Evolutionary conservation across 1,140 invertebrate species (phyloP), one percentile per base, ranked within the genome.

Genomic region (Drosophila murphyi): DNA sequence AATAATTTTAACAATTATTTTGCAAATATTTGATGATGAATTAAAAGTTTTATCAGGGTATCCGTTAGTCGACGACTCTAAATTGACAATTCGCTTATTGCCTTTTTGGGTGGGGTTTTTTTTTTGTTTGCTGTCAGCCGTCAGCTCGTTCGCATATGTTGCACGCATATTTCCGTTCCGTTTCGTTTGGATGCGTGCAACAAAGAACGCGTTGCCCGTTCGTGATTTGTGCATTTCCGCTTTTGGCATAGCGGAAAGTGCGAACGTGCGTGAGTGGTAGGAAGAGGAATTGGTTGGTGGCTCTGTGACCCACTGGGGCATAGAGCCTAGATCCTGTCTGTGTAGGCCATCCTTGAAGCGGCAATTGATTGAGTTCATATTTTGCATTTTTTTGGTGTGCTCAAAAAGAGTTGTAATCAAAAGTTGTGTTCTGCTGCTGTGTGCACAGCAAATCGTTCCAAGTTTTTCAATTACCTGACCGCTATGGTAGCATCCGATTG

Each of bases 391-490:
- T 50, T 61, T 78, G 3, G 32, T 31, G 35, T 20, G 10, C 3
- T 34, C 45, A 57, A 28, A 20, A 5, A 10, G 41, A 28, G 59
- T 70, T 76, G 81, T 71, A 80, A 85, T 78, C 61, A 60, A 85
- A 85, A 85, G 57, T 86, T 80, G 80, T 82, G 39, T 6, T 28
- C 12, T 67, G 5, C 72, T 68, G 67, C 51, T 62, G 73, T 77
- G 77, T 50, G 64, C 64, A 77, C 70, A 72, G 79, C 67, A 31
- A 55, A 82, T 71, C 59, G 62, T 74, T 63, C 51, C 81, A 86
- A 87, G 83, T 87, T 87, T 87, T 87, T 88, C 83, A 87, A 87
- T 87, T 87, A 87, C 79, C 83, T 87, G 83, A 80, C 74, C 82
- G 55, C 45, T 65, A 45, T 4, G 37, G 28, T 62, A 31, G 60